Evolutionary conservation across 2,797 vertebrate genomes (phyloP), one percentile per base, ranked within the genome.

Genomic region (Otolemur crassicaudatus): DNA sequence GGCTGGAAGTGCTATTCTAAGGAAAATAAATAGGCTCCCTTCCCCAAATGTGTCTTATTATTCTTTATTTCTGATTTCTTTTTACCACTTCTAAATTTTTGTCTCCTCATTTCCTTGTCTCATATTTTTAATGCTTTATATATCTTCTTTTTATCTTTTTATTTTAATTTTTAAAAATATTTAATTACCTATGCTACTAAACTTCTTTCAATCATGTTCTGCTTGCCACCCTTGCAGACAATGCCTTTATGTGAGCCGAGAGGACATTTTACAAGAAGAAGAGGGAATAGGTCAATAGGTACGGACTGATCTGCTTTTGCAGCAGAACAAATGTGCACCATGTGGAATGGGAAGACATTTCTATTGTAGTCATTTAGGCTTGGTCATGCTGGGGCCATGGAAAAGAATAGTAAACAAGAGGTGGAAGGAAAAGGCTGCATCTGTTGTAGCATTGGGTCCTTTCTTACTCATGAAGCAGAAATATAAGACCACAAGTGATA

Each of bases 381-480:
- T 73, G 7, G 63, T 82, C 70, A 34, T 11, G 34, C 69, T 56
- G 72, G 56, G 56, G 19, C 19, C 58, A 34, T 67, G 65, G 72
- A 49, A 77, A 82, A 82, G 77, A 94, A 85, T 4, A 34, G 1
- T 73, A 40, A 77, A 79, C 11, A 67, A n/a, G 46, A 60, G 49
- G 49, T 75, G 40, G 75, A 81, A 94, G 63, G 22, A 76, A 37
- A 82, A 58, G 58, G 17, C 43, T 25, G 4, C 61, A 29, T 14
- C 46, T 81, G 49, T 31, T 79, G 5, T 12, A 14, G 12, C 79
- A 31, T 19, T 27, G 27, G 58, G 63, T 90, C 61, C 85, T 3
- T 87, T 77, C 72, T 82, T 53, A 67, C 46, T 92, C 67, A 77
- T 19, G 37, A 17, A 92, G 72, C 58, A 88, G 79, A 92, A 93